Conservation (phyloP, 1,140 invertebrate species). For the Rhopalosiphum padi region DNA sequence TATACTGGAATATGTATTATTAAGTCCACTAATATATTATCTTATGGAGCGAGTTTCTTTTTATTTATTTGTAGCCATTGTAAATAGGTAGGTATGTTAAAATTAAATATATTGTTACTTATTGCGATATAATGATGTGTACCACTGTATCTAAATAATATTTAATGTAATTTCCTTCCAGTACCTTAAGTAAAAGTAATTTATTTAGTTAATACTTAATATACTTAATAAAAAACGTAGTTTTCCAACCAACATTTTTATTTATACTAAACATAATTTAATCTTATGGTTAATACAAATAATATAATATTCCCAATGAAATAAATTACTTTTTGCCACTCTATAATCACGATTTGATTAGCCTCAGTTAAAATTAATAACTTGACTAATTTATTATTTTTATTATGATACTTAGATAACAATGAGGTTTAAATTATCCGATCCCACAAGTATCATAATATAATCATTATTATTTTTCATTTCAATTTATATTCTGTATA, state of each 20-base stretch:
- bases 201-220: background rate
- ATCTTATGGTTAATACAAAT: background rate
- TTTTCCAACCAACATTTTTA: background rate
- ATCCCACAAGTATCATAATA: background rate
- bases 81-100: background rate
- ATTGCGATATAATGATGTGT: background rate
- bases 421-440: constrained; percentile 13
- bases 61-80: background rate
- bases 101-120: background rate
- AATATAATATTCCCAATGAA: background rate
- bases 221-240: too few relatives aligned
- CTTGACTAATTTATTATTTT: background rate
- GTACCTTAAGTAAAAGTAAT: background rate
- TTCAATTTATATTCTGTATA: background rate
- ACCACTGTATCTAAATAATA: background rate
- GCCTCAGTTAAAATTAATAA: background rate
- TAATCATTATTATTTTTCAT: background rate
- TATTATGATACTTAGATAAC: background rate
- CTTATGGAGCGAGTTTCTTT: background rate
- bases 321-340: constrained; percentile 12
- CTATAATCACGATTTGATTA: constrained; percentile 8
- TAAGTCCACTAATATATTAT: background rate
- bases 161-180: background rate
- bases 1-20: background rate
- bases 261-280: background rate